Evolutionary conservation across 2,113 vertebrate species (phyloP).

Genomic region (Spheniscus mendiculus): DNA sequence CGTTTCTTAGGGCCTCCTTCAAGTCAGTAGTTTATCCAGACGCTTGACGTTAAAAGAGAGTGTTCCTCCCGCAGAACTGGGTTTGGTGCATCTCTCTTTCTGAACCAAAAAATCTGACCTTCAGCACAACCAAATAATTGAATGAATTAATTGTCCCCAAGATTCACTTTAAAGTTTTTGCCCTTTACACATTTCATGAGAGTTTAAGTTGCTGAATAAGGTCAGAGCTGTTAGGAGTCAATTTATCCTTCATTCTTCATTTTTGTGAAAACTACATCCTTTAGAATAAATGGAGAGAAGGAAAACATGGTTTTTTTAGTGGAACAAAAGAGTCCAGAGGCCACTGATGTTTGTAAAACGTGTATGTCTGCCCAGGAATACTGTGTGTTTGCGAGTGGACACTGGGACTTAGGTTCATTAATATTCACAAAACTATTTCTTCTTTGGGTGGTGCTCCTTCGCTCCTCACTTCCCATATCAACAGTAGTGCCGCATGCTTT

Average conservation of each 20-base stretch:
- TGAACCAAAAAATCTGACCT: not conserved
- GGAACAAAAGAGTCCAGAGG: not conserved
- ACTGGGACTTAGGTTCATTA: not conserved
- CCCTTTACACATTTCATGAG: not conserved
- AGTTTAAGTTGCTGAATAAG: not conserved
- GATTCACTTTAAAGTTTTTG: not conserved
- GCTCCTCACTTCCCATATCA: not conserved
- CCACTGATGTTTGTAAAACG: not conserved
- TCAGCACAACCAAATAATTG: not conserved
- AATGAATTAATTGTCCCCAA: not conserved
- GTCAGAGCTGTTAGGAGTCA: not conserved
- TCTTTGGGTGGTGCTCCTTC: not conserved
- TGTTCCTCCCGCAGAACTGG: not conserved
- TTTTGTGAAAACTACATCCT: not conserved
- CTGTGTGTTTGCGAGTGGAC: not conserved
- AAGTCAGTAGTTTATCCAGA: not conserved
- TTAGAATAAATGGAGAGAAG: not conserved
- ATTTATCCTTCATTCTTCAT: not conserved
- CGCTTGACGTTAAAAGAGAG: not conserved
- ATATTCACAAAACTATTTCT: not conserved
- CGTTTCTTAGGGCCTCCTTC: not conserved
- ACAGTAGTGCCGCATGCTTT: not conserved
- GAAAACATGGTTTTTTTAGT: rapidly evolving
- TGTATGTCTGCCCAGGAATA: not conserved
- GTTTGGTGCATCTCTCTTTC: not conserved